Conservation (phyloP, 2,797 vertebrate genomes). For the Brachyrhaphis roseni region DNA sequence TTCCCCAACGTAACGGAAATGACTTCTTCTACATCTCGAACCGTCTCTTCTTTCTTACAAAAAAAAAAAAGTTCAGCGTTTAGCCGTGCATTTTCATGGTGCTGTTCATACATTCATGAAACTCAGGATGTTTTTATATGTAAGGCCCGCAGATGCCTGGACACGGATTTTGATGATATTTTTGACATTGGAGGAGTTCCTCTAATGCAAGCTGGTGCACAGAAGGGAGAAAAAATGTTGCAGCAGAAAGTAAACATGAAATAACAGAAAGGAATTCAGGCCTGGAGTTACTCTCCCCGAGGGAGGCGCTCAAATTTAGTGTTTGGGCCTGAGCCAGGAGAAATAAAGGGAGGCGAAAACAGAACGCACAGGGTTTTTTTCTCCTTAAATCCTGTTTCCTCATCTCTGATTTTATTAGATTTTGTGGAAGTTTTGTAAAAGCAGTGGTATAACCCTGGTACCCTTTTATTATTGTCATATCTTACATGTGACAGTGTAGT, state of each 20-base stretch:
- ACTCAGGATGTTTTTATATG: neutral
- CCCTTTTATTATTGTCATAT: neutral
- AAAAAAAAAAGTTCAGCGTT: slow-evolving; percentile 10
- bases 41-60: slow-evolving; percentile 9
- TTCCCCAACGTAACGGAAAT: slow-evolving; percentile 67
- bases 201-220: slow-evolving; percentile 25
- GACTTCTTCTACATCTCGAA: slow-evolving; percentile 46
- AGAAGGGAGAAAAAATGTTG: slow-evolving; percentile 28
- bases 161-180: slow-evolving; percentile 24
- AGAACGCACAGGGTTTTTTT: neutral
- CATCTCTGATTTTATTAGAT: neutral
- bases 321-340: slow-evolving; percentile 63
- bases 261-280: slow-evolving; percentile 75
- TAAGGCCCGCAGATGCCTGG: neutral
- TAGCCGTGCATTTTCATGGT: neutral
- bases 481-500: neutral
- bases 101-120: neutral
- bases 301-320: slow-evolving; percentile 47
- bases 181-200: slow-evolving; percentile 11
- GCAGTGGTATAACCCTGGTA: neutral
- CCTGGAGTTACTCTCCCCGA: slow-evolving; percentile 62
- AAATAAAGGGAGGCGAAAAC: slow-evolving; percentile 26
- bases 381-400: neutral
- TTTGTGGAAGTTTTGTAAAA: neutral
- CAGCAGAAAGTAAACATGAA: slow-evolving; percentile 61